A percentile compares a stretch with the other conserved stretches of the same genome.
Evolutionary conservation across 1,140 invertebrate species (phyloP).

Genomic region (Ceratosolen fusciceps): DNA sequence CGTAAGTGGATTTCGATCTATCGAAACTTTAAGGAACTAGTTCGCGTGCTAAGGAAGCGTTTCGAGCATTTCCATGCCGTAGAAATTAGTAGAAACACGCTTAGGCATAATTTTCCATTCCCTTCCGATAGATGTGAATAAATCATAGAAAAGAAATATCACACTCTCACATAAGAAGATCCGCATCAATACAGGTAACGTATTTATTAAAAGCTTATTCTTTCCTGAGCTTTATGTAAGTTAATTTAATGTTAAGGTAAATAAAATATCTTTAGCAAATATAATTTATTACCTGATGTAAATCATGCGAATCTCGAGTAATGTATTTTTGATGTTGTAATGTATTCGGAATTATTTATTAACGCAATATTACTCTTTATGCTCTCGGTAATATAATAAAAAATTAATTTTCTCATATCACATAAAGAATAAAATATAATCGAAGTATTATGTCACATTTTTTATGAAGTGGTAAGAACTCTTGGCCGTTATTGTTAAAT

Average conservation of each 20-base stretch:
- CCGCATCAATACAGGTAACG: background rate
- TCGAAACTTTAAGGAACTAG: slow-evolving; percentile 7
- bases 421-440: too few species aligned
- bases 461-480: too few species aligned
- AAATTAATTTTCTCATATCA: too few species aligned
- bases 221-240: too few species aligned
- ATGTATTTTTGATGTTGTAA: too few species aligned
- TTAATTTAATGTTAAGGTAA: too few species aligned
- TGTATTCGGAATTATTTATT: too few species aligned
- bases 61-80: slow-evolving; percentile 32
- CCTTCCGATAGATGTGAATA: background rate
- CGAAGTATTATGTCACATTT: too few species aligned
- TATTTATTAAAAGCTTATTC: background rate
- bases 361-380: too few species aligned
- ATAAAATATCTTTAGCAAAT: too few species aligned
- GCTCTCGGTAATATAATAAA: too few species aligned
- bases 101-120: slow-evolving; percentile 25
- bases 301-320: background rate
- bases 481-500: too few species aligned
- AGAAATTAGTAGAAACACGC: slow-evolving; percentile 49
- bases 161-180: background rate
- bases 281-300: background rate
- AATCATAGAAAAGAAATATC: slow-evolving; percentile 1
- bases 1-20: slow-evolving; percentile 11
- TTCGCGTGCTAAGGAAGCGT: slow-evolving; percentile 44